Evolutionary conservation across 2,888 invertebrate genomes (phyloP).

Genomic region (Malthinus flaveolus): DNA sequence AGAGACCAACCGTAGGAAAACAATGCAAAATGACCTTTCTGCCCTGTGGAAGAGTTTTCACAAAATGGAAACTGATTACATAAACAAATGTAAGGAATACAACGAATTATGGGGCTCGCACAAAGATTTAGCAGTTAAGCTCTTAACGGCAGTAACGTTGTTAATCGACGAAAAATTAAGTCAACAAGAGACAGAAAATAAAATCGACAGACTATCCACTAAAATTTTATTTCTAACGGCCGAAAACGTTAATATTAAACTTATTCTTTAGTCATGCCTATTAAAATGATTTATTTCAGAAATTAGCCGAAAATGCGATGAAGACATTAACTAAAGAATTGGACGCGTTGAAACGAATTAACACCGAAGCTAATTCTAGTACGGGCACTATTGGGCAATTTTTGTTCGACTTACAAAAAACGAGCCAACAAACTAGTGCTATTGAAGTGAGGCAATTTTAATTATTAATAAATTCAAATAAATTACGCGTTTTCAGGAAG

Average conservation of each 20-base stretch:
- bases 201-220: constrained; percentile 1
- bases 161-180: constrained; percentile 40
- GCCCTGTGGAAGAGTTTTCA: constrained; percentile 31
- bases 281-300: not conserved
- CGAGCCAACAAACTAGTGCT: not conserved
- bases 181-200: constrained; percentile 31
- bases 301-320: not conserved
- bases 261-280: not conserved
- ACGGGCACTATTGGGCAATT: not conserved
- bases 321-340: not conserved
- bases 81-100: constrained; percentile 35
- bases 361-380: not conserved
- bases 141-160: constrained; percentile 40
- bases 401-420: not conserved
- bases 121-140: constrained; percentile 41
- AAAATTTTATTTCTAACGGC: not conserved
- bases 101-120: constrained; percentile 38
- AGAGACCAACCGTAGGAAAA: constrained; percentile 34
- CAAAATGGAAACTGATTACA: constrained; percentile 31
- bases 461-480: not conserved
- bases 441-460: not conserved
- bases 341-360: not conserved
- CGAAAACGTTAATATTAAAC: not conserved
- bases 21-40: constrained; percentile 32
- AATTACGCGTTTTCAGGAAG: no score